Conservation (phyloP, 2,797 vertebrate genomes). For the Phalanger gymnotis region DNA sequence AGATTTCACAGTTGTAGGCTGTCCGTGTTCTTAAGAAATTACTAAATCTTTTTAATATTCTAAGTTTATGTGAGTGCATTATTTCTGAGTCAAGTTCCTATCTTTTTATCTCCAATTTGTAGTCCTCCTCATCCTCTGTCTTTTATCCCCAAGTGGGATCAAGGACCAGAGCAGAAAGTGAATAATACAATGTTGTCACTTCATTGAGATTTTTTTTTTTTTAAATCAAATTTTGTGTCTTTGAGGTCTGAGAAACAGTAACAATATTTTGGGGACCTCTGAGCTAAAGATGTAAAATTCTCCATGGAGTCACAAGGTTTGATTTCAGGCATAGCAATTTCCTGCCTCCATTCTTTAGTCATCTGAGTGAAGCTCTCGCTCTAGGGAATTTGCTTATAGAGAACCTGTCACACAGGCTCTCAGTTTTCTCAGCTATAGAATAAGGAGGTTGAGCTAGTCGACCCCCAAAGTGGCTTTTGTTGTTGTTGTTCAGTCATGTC, state of each 20-base stretch:
- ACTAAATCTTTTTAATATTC: not conserved
- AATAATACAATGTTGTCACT: not conserved
- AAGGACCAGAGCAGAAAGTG: not conserved
- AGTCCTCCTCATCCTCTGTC: not conserved
- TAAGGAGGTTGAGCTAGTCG: not conserved
- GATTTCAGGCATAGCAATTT: conserved; percentile 17
- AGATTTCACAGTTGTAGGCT: not conserved
- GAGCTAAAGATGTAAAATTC: not conserved
- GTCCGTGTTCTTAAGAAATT: not conserved
- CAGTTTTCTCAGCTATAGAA: not conserved
- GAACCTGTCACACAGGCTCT: not conserved
- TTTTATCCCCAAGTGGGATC: conserved; percentile 22
- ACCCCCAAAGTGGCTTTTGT: not conserved
- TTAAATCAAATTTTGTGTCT: not conserved
- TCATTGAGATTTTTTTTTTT: conserved; percentile 22
- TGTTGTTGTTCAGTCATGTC: not conserved
- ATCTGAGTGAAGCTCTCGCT: not conserved
- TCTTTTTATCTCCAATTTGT: conserved; percentile 5
- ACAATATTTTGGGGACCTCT: not conserved
- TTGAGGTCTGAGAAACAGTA: not conserved
- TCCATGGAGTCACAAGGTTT: conserved; percentile 18
- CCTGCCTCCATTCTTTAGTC: conserved; percentile 27
- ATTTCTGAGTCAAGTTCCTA: conserved; percentile 24
- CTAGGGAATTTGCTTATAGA: not conserved
- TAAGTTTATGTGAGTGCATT: not conserved